Evolutionary conservation across 2,888 invertebrate genomes (phyloP), one percentile per base, ranked within the genome.

Genomic region (Tanypteryx hageni): DNA sequence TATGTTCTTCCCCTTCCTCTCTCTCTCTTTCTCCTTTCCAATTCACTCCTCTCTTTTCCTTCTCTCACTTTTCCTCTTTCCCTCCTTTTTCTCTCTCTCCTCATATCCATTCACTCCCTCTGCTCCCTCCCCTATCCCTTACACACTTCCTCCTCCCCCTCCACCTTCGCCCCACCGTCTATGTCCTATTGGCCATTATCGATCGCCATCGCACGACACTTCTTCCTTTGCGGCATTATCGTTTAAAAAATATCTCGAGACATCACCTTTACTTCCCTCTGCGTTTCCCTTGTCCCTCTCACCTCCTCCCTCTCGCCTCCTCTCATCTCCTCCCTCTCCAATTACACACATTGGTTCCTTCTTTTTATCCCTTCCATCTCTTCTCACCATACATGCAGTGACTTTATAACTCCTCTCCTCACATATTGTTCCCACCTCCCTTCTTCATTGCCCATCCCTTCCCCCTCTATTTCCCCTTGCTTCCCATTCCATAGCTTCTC

Each of bases 301-400:
- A 44, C 44, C 44, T 44, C 82, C 0, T 11, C 82, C 56, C 44
- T 27, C 56, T 57, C 18, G 44, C 83, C 16, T 11, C 5, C 44
- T 5, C 83, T n/a, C 56, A 11, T 27, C 82, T 31, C 22, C 31
- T 59, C 27, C 44, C 89, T 89, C 89, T 89, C 89, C 89, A 89
- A 89, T 89, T 64, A 89, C 89, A 89, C 89, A 44, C 44, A 64
- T 64, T 89, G 44, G 44, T 31, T 9, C 16, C 89, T 89, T 68
- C 64, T 89, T 68, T 64, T 61, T 44, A 76, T 76, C 76, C 76
- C 18, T 68, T 18, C 68, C 68, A 76, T 76, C 22, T 22, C 27
- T 76, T 27, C 76, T 27, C 76, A 27, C 10, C 22, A 22, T 22
- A 76, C 76, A 27, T 27, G 18, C 22, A 18, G n/a, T 68, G n/a